Percentiles rank a stretch among this genome's conserved stretches.
Conservation (phyloP, 2,113 vertebrate species). For the Erinaceus europaeus region DNA sequence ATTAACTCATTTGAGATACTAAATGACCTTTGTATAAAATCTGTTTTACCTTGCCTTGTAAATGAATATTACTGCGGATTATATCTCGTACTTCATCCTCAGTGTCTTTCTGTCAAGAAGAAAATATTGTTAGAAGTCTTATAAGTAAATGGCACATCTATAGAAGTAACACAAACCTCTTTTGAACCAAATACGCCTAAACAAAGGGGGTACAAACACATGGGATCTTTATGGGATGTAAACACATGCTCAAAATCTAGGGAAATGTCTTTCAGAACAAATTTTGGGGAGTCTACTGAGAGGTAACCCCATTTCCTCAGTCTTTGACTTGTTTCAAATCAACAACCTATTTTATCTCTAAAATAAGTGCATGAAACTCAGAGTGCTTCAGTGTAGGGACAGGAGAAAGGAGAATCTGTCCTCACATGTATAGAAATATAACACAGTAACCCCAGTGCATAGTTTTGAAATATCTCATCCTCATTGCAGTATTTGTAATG, state of each 20-base stretch:
- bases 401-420: too few relatives aligned
- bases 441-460: too few relatives aligned
- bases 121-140: conserved; percentile 57
- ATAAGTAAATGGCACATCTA: background rate
- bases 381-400: too few relatives aligned
- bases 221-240: background rate
- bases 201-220: too few relatives aligned
- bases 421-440: too few relatives aligned
- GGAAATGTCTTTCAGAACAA: background rate
- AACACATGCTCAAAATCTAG: too few relatives aligned
- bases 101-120: conserved; percentile 93
- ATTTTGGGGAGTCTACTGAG: background rate
- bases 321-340: background rate
- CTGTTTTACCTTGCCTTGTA: conserved; percentile 93
- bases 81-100: conserved; percentile 94
- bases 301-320: background rate
- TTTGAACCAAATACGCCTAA: too few relatives aligned
- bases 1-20: background rate
- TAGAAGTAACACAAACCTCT: background rate
- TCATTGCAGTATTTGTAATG: too few relatives aligned
- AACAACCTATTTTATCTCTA: background rate
- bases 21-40: background rate
- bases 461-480: too few relatives aligned
- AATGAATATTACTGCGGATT: conserved; percentile 92
- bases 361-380: background rate